Conservation (phyloP, 2,797 vertebrate genomes). For the Characodon lateralis region DNA sequence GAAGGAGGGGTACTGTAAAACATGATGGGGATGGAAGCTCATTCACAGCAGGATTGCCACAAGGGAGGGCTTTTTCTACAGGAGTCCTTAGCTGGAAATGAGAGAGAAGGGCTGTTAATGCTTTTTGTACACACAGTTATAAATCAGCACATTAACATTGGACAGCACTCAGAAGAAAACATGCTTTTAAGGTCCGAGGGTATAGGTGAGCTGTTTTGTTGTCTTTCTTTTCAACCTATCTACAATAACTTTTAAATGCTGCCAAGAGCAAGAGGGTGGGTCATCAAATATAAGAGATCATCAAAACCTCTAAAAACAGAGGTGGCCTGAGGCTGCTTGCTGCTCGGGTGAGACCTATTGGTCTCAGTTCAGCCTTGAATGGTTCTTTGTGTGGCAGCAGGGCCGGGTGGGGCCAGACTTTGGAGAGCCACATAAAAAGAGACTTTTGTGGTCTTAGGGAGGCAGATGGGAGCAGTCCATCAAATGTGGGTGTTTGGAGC, state of each 20-base stretch:
- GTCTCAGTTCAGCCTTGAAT: conserved; percentile 62
- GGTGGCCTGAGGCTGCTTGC: conserved; percentile 44
- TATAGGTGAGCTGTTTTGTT: conserved; percentile 5
- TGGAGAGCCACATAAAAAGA: conserved; percentile 48
- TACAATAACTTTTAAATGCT: conserved; percentile 39
- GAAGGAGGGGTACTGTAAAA: conserved; percentile 72
- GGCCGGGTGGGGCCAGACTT: conserved; percentile 41
- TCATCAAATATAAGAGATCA: conserved; percentile 58
- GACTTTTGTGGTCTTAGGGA: conserved; percentile 59
- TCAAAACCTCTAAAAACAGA: conserved; percentile 56
- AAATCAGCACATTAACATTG: conserved; percentile 59
- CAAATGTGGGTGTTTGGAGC: conserved; percentile 47
- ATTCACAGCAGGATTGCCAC: conserved; percentile 87
- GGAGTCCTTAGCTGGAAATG: conserved; percentile 96
- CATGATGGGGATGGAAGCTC: conserved; percentile 80
- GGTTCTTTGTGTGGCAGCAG: conserved; percentile 66
- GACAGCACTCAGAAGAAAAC: conserved; percentile 31
- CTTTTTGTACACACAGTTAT: conserved; percentile 73
- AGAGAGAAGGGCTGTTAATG: conserved; percentile 91
- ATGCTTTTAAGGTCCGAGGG: conserved; percentile 42
- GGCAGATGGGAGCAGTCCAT: conserved; percentile 63
- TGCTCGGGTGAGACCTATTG: conserved; percentile 54
- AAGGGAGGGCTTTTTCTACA: conserved; percentile 88
- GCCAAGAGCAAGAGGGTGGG: conserved; percentile 28
- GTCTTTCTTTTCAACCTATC: conserved; percentile 4